phyloP scores from a whole-genome alignment of 2,113 vertebrate genomes.

The Xenus cinereus region DNA sequence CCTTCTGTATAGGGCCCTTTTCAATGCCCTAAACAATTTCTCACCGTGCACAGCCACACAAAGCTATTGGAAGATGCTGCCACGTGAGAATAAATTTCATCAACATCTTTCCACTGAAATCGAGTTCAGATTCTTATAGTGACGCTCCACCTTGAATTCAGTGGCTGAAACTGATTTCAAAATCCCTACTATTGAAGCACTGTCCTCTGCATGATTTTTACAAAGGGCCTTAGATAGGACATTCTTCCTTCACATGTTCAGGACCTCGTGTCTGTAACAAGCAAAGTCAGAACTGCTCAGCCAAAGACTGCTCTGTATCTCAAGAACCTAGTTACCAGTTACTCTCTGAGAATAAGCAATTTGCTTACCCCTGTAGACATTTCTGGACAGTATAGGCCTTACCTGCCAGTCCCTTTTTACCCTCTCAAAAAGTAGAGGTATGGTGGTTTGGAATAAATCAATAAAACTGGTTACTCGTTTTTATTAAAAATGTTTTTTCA shows the following conservation, averaged over 20 bases:
- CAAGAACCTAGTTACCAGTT: background rate
- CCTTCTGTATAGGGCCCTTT: background rate
- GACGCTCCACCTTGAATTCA: background rate
- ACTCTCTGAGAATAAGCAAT: background rate
- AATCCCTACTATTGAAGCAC: background rate
- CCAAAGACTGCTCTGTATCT: background rate
- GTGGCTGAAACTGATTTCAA: background rate
- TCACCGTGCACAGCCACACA: background rate
- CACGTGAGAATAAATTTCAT: background rate
- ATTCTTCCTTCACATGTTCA: accelerated
- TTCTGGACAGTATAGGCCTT: background rate
- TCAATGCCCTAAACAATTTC: background rate
- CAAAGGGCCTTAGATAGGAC: background rate
- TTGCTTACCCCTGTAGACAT: background rate
- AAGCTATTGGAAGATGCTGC: background rate
- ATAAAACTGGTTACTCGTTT: background rate
- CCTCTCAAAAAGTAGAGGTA: background rate
- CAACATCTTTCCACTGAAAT: background rate
- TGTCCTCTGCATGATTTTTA: background rate
- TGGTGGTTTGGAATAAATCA: background rate
- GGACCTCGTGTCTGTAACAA: background rate
- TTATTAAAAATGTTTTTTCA: background rate
- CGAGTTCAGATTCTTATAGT: background rate
- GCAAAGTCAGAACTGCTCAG: background rate
- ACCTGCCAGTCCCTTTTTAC: background rate